Evolutionary conservation across 92 coral and sea anemone species (phyloP), one percentile per base, ranked within the genome.

Genomic region (Epizoanthus stellaris): DNA sequence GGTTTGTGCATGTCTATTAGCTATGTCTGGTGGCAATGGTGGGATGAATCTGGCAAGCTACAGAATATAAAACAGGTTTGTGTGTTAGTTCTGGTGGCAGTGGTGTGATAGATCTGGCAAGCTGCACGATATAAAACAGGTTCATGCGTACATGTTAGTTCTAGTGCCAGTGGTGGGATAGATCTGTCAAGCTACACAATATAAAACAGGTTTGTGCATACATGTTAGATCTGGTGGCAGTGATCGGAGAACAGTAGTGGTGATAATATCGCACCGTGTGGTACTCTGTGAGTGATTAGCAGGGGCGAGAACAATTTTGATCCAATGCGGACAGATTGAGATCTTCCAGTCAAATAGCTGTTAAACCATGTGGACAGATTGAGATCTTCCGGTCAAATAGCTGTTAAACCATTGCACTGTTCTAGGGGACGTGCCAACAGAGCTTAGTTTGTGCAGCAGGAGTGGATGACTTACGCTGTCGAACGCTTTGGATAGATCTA

Each of bases 1-100:
- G 25, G 0, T n/a, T n/a, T n/a, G 1, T 47, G 1, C 8, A 5
- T 45, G 4, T 45, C 47, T 43, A 43, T 43, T 43, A 43, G 47
- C 56, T 79, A 89, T 71, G 93, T 94, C 53, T 92, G 89, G 89
- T 94, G 98, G 98, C 76, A 88, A 59, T 94, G 98, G 98, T 74
- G 73, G 40, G 88, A 80, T 16, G 88, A 19, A 40, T 79, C 92
- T 13, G 66, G 58, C 71, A 86, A 86, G 65, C 77, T 64, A 39
- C 98, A 94, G 70, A 90, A 92, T 79, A 92, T 94, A 38, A 81
- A 59, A 19, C 98, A 94, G 93, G 97, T 93, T 43, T 14, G 80
- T 34, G 17, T n/a, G 21, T n/a, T 62, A 19, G 5, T 64, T 64
- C 39, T 2, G 15, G 15, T 38, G 6, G 16, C 5, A 11, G 30